Evolutionary conservation across 2,888 invertebrate genomes (phyloP).

Genomic region (Eupithecia insigniata): DNA sequence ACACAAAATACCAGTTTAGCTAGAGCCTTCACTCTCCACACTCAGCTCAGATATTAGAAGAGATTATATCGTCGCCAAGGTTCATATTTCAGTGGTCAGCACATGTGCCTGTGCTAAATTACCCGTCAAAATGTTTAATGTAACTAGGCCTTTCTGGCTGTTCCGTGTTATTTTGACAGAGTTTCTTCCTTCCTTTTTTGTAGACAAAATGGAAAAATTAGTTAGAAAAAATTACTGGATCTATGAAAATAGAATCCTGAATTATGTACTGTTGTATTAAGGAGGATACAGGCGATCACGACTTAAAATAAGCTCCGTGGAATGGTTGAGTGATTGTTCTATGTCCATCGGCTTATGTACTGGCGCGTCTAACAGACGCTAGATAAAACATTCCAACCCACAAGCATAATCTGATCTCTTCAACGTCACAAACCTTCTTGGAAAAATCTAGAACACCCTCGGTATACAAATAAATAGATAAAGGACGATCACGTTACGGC

Average conservation of each 20-base stretch:
- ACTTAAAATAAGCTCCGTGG: too few species aligned
- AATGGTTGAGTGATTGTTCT: too few species aligned
- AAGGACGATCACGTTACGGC: too few species aligned
- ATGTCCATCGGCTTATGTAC: too few species aligned
- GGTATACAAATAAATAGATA: too few species aligned
- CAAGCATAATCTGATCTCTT: too few species aligned
- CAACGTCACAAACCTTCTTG: too few species aligned
- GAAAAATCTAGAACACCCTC: too few species aligned
- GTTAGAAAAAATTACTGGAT: neutral
- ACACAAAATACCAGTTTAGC: conserved; percentile 28
- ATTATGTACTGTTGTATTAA: too few species aligned
- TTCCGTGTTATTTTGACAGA: conserved; percentile 21
- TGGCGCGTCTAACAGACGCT: too few species aligned
- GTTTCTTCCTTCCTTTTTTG: neutral
- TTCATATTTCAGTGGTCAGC: conserved; percentile 57
- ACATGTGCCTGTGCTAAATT: conserved; percentile 68
- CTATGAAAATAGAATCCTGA: neutral
- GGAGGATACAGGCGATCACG: too few species aligned
- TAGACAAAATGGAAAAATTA: neutral
- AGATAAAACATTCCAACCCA: too few species aligned
- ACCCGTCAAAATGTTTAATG: conserved; percentile 74
- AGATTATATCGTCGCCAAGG: conserved; percentile 40
- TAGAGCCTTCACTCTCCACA: conserved; percentile 26
- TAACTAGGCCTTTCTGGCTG: conserved; percentile 46
- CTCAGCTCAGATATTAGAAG: conserved; percentile 36